phyloP scores from a whole-genome alignment of 2,797 vertebrate genomes.

The Rhabdomys pumilio region DNA sequence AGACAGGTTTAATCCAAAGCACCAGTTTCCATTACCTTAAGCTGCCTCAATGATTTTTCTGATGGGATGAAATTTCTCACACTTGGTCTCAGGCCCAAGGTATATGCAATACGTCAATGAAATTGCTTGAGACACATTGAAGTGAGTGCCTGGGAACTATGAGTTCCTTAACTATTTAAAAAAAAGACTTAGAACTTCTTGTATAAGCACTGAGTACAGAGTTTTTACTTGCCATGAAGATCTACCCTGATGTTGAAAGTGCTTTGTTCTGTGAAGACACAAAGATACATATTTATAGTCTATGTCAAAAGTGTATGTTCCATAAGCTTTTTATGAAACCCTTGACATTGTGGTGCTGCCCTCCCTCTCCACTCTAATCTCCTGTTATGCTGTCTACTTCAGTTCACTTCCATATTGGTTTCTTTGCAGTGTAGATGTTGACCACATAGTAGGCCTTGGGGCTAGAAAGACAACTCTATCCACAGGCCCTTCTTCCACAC shows the following conservation, averaged over 20 bases:
- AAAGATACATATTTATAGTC: conserved; percentile 28
- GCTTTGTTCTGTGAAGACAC: conserved; percentile 51
- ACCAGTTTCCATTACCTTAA: conserved; percentile 74
- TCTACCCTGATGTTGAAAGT: background rate
- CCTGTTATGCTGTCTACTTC: background rate
- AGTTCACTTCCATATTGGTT: background rate
- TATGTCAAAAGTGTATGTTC: conserved; percentile 8
- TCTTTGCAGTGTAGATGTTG: conserved; percentile 6
- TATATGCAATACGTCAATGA: conserved; percentile 74
- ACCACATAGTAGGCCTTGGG: background rate
- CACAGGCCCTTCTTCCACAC: conserved; percentile 12
- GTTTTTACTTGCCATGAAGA: conserved; percentile 17
- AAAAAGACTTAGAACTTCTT: conserved; percentile 37
- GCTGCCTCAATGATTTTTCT: conserved; percentile 68
- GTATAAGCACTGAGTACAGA: conserved; percentile 30
- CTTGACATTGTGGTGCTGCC: background rate
- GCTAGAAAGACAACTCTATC: conserved; percentile 24
- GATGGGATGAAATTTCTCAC: conserved; percentile 66
- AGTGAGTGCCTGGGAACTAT: conserved; percentile 68
- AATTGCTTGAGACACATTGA: conserved; percentile 69
- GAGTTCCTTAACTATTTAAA: conserved; percentile 59
- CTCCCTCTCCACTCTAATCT: background rate
- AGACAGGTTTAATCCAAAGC: conserved; percentile 69
- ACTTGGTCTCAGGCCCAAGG: conserved; percentile 73
- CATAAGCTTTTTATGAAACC: conserved; percentile 27